Percentiles rank a stretch among this genome's conserved stretches.
These are phyloP conservation scores for Nymphalis io DNA, from an alignment of 1,140 invertebrate genomes.

Conservation along the genomic window DNA sequence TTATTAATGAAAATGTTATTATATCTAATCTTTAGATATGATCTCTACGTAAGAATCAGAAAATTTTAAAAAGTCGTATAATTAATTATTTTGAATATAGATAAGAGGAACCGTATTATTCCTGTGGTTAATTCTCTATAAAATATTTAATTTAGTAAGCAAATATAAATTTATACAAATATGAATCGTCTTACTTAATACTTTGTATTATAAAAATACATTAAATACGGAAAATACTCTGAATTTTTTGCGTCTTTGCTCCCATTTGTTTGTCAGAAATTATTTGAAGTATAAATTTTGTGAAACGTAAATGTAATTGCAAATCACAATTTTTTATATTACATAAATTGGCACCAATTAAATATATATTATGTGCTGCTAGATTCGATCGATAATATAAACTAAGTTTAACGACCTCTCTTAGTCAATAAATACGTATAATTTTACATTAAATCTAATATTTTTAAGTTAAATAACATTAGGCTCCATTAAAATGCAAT, in stretches of 20 bases:
- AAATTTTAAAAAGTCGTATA: constrained; percentile 19
- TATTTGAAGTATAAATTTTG: constrained; percentile 4
- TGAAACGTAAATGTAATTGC: not conserved
- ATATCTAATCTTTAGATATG: constrained; percentile 31
- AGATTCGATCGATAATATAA: not conserved
- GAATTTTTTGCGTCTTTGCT: constrained; percentile 34
- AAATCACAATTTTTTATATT: not conserved
- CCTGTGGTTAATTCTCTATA: constrained; percentile 1
- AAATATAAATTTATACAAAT: constrained; percentile 24
- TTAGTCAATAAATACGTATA: not conserved
- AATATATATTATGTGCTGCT: not conserved
- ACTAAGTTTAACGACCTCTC: not conserved
- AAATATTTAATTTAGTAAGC: constrained; percentile 19
- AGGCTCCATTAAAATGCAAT: constrained; percentile 39
- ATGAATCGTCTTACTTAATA: constrained; percentile 8
- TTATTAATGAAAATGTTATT: constrained; percentile 31
- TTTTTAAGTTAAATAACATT: constrained; percentile 26
- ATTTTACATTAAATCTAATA: not conserved
- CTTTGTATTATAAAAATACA: constrained; percentile 31
- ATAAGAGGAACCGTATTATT: constrained; percentile 37
- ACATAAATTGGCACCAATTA: constrained; percentile 38
- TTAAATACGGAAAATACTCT: constrained; percentile 26
- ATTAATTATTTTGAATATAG: constrained; percentile 16
- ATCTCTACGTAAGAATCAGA: constrained; percentile 32
- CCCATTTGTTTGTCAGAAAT: constrained; percentile 31